phyloP scores from a whole-genome alignment of 2,888 invertebrate genomes.

The Escarpia spicata region DNA sequence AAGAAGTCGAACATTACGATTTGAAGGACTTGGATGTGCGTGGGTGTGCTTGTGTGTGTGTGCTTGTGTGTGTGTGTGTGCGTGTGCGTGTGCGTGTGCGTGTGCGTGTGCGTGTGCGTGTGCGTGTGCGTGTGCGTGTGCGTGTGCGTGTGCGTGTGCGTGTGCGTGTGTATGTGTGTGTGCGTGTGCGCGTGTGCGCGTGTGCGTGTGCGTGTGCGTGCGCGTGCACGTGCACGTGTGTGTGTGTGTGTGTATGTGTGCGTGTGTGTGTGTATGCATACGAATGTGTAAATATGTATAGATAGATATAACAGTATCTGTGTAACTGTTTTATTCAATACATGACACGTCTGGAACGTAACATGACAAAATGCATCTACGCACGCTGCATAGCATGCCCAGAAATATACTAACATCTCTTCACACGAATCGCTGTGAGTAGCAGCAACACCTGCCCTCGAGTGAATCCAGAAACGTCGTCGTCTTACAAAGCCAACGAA shows the following conservation, averaged over 20 bases:
- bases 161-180: background rate
- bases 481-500: background rate
- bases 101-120: background rate
- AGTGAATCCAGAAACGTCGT: background rate
- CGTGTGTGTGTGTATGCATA: background rate
- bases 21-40: background rate
- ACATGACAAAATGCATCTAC: background rate
- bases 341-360: background rate
- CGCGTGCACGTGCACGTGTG: background rate
- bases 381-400: background rate
- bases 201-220: background rate
- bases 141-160: background rate
- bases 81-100: background rate
- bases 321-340: background rate
- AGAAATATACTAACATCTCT: background rate
- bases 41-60: background rate
- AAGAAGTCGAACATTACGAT: too few relatives aligned
- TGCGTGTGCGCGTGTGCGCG: background rate
- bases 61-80: background rate
- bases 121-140: background rate
- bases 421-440: background rate
- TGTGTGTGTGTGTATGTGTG: background rate
- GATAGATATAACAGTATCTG: background rate
- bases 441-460: background rate
- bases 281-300: background rate